Conservation (phyloP, 2,888 invertebrate species). For the Heliconius hortense region DNA sequence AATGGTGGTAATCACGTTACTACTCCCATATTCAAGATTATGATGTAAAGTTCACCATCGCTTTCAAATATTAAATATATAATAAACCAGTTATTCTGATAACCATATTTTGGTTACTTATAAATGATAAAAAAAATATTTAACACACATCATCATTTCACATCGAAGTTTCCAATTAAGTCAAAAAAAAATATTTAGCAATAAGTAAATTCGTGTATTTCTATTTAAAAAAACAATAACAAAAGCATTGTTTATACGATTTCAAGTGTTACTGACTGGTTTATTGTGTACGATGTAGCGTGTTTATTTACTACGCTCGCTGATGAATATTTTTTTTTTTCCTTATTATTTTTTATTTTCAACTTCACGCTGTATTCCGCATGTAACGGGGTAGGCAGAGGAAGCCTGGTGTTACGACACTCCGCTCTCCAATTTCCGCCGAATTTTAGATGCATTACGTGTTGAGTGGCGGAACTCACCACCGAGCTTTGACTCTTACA, state of each 20-base stretch:
- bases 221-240: not conserved
- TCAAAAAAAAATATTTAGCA: not conserved
- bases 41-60: not conserved
- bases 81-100: not conserved
- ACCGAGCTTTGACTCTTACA: no score
- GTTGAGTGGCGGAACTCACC: no score
- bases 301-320: not conserved
- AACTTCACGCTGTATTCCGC: no score
- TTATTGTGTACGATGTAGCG: not conserved
- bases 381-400: no score
- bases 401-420: no score
- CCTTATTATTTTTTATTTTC: no score
- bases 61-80: not conserved
- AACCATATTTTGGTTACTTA: not conserved
- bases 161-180: not conserved
- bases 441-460: no score
- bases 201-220: not conserved
- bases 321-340: not conserved
- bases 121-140: not conserved
- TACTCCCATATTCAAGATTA: not conserved
- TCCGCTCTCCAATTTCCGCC: no score
- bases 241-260: not conserved
- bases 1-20: not conserved
- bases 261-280: not conserved
- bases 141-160: no score